phyloP scores from a whole-genome alignment of 2,797 vertebrate species.

The Gymnocypris eckloni region DNA sequence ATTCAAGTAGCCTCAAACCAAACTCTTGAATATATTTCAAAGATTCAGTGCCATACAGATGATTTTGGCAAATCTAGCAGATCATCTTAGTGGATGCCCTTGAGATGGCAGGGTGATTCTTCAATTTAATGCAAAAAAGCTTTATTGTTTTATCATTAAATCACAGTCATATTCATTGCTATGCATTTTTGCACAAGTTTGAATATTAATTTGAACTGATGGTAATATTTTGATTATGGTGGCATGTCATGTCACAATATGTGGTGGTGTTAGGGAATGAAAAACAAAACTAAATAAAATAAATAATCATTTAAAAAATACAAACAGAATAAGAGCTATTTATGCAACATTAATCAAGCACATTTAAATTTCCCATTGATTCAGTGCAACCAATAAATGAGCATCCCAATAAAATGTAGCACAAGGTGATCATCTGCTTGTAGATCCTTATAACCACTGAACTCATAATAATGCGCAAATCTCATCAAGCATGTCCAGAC shows the following conservation, averaged over 20 bases:
- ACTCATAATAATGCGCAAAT: background rate
- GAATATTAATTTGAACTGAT: background rate
- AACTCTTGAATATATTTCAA: background rate
- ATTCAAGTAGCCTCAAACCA: background rate
- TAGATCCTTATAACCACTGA: background rate
- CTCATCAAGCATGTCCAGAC: slow-evolving; percentile 27
- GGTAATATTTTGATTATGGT: background rate
- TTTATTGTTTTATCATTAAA: background rate
- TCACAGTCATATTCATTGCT: background rate
- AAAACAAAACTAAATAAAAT: background rate
- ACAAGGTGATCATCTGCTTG: background rate
- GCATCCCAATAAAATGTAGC: background rate
- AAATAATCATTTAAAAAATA: background rate
- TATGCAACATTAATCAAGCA: background rate
- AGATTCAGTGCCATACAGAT: background rate
- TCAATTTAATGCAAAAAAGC: background rate
- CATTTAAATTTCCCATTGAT: background rate
- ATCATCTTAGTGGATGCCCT: background rate
- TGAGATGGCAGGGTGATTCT: background rate
- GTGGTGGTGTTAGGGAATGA: background rate
- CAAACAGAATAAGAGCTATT: background rate
- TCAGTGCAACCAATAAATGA: slow-evolving; percentile 1
- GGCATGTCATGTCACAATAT: background rate
- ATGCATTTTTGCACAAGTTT: background rate
- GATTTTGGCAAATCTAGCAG: background rate